Conservation (phyloP, 2,113 vertebrate genomes). For the Cavia porcellus region DNA sequence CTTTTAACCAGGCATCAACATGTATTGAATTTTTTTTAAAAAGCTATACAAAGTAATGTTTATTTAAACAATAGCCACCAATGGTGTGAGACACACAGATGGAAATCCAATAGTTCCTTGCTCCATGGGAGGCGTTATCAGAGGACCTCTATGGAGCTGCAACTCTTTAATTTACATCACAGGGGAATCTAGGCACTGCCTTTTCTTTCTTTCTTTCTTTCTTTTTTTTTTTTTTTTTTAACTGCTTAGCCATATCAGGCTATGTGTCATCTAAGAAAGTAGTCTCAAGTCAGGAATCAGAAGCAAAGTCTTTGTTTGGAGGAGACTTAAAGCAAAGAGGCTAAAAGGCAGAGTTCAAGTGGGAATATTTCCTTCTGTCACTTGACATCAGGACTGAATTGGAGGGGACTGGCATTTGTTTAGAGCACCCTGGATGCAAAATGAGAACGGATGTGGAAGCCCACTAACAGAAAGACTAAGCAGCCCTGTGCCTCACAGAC, state of each 20-base stretch:
- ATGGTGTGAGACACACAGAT: constrained; percentile 84
- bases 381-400: constrained; percentile 65
- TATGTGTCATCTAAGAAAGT: constrained; percentile 79
- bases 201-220: constrained; percentile 75
- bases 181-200: constrained; percentile 78
- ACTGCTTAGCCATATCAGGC: constrained; percentile 73
- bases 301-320: constrained; percentile 76
- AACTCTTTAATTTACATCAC: constrained; percentile 82
- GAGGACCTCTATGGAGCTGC: constrained; percentile 71
- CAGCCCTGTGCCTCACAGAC: not conserved
- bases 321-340: constrained; percentile 60
- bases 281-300: constrained; percentile 73
- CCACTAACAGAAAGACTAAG: constrained; percentile 58
- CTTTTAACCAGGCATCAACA: constrained; percentile 87
- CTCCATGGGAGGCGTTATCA: constrained; percentile 77
- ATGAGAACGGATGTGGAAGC: constrained; percentile 58
- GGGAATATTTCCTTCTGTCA: constrained; percentile 69
- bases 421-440: constrained; percentile 58
- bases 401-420: constrained; percentile 56
- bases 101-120: constrained; percentile 82
- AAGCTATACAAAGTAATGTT: constrained; percentile 85
- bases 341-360: constrained; percentile 67
- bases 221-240: constrained; percentile 66
- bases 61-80: constrained; percentile 89
- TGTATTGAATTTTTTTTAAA: constrained; percentile 82